Conservation (phyloP, 1,140 invertebrate genomes). For the Drosophila nebulosa region DNA sequence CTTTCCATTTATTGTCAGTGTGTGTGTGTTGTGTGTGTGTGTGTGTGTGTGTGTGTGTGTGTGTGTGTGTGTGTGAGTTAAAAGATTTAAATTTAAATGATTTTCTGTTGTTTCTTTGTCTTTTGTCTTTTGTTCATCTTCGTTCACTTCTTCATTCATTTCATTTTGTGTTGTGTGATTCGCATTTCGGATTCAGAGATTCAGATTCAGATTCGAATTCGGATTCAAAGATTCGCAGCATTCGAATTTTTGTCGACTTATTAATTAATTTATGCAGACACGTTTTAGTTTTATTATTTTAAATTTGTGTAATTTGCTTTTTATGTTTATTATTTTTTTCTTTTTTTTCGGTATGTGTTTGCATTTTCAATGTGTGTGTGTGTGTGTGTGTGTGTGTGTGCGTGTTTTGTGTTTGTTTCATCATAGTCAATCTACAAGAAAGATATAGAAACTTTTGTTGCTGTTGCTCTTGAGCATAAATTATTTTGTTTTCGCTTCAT, state of each 20-base stretch:
- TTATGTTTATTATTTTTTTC: constrained; percentile 25
- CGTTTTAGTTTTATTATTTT: constrained; percentile 80
- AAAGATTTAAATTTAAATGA: constrained; percentile 42
- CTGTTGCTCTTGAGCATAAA: constrained; percentile 62
- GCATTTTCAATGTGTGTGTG: not conserved
- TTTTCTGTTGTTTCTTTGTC: constrained; percentile 3
- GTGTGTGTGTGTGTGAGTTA: constrained; percentile 30
- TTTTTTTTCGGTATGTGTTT: not conserved
- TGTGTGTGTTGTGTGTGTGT: no score
- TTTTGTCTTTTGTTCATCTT: constrained; percentile 17
- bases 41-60: no score
- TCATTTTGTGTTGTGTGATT: not conserved
- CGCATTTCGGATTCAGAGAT: constrained; percentile 1
- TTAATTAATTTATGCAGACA: constrained; percentile 81
- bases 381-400: not conserved
- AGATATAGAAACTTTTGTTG: constrained; percentile 32
- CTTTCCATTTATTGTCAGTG: not conserved
- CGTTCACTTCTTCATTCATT: constrained; percentile 1
- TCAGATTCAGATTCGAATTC: constrained; percentile 31
- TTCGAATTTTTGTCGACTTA: constrained; percentile 70
- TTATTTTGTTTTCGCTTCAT: constrained; percentile 53
- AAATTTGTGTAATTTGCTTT: constrained; percentile 77
- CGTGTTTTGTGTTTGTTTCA: constrained; percentile 23
- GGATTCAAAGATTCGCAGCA: constrained; percentile 9
- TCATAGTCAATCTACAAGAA: constrained; percentile 4